Conservation (phyloP, 1,140 invertebrate genomes). For the Zophobas atratus region DNA sequence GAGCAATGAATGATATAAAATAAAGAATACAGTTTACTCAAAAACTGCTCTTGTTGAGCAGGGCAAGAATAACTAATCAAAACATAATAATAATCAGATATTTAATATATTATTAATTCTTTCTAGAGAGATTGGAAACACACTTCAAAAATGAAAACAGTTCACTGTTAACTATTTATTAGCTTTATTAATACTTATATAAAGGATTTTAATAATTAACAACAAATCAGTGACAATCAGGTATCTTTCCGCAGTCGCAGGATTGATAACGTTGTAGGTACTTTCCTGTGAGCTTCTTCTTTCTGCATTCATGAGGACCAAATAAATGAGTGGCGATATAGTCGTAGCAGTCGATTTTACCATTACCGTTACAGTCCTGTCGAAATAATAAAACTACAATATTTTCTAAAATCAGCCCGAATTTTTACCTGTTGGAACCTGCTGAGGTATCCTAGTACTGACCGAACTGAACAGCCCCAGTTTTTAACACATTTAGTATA, state of each 20-base stretch:
- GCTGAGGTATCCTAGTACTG: slow-evolving; percentile 85
- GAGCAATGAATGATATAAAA: no score
- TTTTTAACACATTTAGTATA: slow-evolving; percentile 83
- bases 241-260: slow-evolving; percentile 65
- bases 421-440: slow-evolving; percentile 79
- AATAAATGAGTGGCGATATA: slow-evolving; percentile 85
- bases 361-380: slow-evolving; percentile 88
- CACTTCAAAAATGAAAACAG: no score
- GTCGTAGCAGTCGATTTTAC: slow-evolving; percentile 84
- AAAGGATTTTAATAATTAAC: no score
- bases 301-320: slow-evolving; percentile 82
- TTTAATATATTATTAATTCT: no score
- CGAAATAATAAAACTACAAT: background rate
- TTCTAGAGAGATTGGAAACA: no score
- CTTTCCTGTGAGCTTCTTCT: slow-evolving; percentile 69
- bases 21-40: no score
- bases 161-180: no score
- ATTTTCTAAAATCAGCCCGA: background rate
- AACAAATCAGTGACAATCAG: no score
- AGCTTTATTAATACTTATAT: no score
- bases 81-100: no score
- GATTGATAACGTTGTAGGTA: slow-evolving; percentile 71
- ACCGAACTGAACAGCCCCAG: slow-evolving; percentile 80
- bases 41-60: no score
- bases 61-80: no score